Base-by-base conservation (phyloP, 2,113 vertebrate genomes). In the Sprattus sprattus region DNA sequence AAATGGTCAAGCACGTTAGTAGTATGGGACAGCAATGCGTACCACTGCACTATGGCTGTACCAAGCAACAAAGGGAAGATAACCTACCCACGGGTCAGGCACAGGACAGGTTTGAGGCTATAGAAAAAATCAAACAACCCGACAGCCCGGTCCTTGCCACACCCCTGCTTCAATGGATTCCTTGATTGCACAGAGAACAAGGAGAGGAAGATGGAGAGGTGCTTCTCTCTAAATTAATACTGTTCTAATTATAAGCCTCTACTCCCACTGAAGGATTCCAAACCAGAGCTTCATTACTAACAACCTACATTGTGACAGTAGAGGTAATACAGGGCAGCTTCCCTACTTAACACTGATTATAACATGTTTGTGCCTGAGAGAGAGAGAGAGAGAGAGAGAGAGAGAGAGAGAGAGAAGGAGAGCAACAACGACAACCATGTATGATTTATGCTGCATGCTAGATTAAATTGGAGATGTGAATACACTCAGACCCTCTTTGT, bases 281-380 rank as follows among this genome's bases (percentile, higher is more conserved):
- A 87, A 83, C 81, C 82, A 83, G 82, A 57, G 81, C 84, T 86
- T 87, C 82, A 89, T 89, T 86, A 85, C 85, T 45, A 87, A 83
- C 84, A 81, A 89, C 88, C 82, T 86, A 49, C 49, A 60, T n/a
- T 47, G 49, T 86, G 87, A 89, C 82, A 81, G 64, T 1, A 22
- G 78, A 86, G 87, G 64, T 86, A 83, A 87, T 46, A 60, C 80
- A 39, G 8, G 52, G 47, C 60, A 81, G 50, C 85, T 46, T 82
- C 71, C 67, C 78, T 32, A 45, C 22, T 82, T 82, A 52, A 71
- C 84, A 81, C 52, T 86, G 85, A 88, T 86, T 83, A 81, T 87
- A 71, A 25, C 7, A 83, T 71, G 81, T 64, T 50, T 47, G 71
- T 78, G 71, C 16, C 0, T 78, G 25, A 25, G 67, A 11, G 9